phyloP scores from a whole-genome alignment of 2,113 vertebrate species.

The Albula glossodonta region DNA sequence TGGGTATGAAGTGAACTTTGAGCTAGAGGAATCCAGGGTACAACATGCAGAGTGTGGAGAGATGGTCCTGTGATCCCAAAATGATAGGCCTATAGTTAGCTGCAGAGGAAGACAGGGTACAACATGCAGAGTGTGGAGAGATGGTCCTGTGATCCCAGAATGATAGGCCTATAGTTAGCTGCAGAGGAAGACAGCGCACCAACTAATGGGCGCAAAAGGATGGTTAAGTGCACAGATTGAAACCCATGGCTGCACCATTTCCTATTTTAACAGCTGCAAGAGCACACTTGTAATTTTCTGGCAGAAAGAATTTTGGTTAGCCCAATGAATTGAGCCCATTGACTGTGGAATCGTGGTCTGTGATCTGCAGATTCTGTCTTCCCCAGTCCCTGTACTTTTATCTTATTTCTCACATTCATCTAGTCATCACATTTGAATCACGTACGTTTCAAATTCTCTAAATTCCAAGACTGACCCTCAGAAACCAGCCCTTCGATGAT shows the following conservation, averaged over 20 bases:
- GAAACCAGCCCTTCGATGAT: neutral
- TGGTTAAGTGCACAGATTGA: slow-evolving; percentile 17
- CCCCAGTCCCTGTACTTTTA: neutral
- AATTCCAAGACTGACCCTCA: neutral
- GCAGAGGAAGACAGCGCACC: slow-evolving; percentile 15
- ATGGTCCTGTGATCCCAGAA: neutral
- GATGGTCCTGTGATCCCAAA: neutral
- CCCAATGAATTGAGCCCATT: neutral
- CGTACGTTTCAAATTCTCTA: neutral
- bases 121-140: neutral
- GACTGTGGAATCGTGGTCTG: neutral
- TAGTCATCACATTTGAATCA: neutral
- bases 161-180: slow-evolving; percentile 20
- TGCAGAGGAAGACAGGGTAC: slow-evolving; percentile 16
- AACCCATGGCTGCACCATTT: slow-evolving; percentile 10
- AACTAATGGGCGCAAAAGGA: slow-evolving; percentile 15
- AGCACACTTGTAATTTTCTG: slow-evolving; percentile 5
- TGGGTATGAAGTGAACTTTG: neutral
- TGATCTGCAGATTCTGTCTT: neutral
- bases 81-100: slow-evolving; percentile 20
- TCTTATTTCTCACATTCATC: neutral
- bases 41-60: neutral
- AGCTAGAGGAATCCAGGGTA: neutral
- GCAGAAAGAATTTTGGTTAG: neutral
- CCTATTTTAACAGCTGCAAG: slow-evolving; percentile 20